Percentiles rank a stretch among this genome's conserved stretches.
phyloP scores from a whole-genome alignment of 2,888 invertebrate species.

The Ethmia dodecea region DNA sequence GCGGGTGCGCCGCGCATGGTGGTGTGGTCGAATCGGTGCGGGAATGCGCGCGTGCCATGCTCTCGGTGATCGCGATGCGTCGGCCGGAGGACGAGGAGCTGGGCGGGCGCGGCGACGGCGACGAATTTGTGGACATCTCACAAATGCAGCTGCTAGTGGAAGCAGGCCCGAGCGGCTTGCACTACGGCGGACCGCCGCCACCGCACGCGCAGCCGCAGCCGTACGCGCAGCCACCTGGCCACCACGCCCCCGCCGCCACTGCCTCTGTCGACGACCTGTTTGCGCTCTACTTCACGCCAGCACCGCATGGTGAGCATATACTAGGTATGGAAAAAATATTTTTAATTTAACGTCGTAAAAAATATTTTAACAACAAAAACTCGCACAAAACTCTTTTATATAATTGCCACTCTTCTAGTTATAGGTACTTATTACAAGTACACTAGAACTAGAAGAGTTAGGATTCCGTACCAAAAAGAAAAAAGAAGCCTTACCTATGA shows the following conservation, averaged over 20 bases:
- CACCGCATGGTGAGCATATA: conserved; percentile 75
- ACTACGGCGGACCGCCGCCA: conserved; percentile 66
- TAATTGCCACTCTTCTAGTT: too few species aligned
- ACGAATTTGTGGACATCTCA: conserved; percentile 90
- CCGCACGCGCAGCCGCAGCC: conserved; percentile 67
- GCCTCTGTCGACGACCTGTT: conserved; percentile 86
- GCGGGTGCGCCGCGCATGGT: conserved; percentile 39
- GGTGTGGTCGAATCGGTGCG: conserved; percentile 54
- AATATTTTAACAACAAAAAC: too few species aligned
- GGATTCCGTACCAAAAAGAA: too few species aligned
- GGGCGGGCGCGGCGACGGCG: conserved; percentile 72
- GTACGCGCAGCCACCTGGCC: conserved; percentile 43
- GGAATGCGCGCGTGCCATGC: conserved; percentile 75
- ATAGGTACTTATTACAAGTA: too few species aligned
- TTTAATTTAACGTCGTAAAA: too few species aligned
- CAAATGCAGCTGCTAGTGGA: conserved; percentile 87
- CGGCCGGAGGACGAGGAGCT: conserved; percentile 83
- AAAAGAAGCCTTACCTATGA: too few species aligned
- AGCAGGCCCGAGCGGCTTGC: conserved; percentile 72
- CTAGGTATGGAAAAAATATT: too few species aligned
- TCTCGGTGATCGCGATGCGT: conserved; percentile 85
- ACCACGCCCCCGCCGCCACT: conserved; percentile 41
- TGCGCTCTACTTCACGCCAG: conserved; percentile 84
- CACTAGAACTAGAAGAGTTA: too few species aligned
- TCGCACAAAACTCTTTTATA: too few species aligned